A percentile compares a stretch with the other conserved stretches of the same genome.
phyloP scores from a whole-genome alignment of 2,797 vertebrate genomes.

The Prunella strophiata region DNA sequence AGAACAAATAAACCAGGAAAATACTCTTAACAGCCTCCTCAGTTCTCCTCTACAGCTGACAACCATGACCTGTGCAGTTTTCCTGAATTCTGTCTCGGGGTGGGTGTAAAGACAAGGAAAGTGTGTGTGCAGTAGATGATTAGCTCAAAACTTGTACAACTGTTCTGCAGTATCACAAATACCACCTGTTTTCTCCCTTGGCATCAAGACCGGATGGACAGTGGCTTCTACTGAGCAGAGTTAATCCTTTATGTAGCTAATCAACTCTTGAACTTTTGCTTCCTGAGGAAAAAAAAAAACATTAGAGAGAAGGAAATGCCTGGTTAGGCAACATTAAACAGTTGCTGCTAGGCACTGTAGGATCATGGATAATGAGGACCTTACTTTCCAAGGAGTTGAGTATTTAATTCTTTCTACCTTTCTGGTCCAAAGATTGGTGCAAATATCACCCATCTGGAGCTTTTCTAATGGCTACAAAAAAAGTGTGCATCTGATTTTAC shows the following conservation, averaged over 20 bases:
- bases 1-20: neutral
- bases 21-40: neutral
- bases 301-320: neutral
- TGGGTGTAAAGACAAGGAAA: neutral
- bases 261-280: neutral
- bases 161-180: neutral
- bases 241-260: neutral
- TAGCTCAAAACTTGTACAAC: neutral
- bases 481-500: rapidly evolving
- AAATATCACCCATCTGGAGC: neutral
- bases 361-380: neutral
- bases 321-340: neutral
- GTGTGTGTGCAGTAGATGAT: neutral
- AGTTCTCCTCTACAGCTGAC: neutral
- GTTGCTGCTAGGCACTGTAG: neutral
- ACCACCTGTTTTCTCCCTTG: conserved; percentile 16
- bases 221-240: conserved; percentile 11
- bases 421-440: neutral
- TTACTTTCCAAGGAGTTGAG: neutral
- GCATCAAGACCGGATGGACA: conserved; percentile 17
- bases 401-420: neutral
- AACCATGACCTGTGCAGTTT: neutral
- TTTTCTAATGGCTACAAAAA: neutral
- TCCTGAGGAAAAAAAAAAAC: neutral
- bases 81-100: neutral